Conservation (phyloP, 2,113 vertebrate genomes). For the Chaetodon auriga region DNA sequence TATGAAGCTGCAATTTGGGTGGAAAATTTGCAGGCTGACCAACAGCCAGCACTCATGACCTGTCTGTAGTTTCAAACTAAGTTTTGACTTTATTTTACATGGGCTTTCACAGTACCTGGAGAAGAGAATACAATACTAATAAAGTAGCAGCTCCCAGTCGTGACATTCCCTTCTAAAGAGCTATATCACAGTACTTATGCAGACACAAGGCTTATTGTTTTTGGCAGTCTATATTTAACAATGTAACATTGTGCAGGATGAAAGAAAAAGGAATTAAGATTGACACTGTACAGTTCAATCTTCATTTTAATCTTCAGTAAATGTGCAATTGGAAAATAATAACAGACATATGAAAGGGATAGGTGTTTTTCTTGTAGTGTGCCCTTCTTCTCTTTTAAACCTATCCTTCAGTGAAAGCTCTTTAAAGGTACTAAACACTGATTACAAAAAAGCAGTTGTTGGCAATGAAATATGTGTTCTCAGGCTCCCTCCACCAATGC, state of each 20-base stretch:
- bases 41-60: conserved; percentile 1
- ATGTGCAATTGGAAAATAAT: conserved; percentile 4
- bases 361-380: not conserved
- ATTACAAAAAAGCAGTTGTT: too few relatives aligned
- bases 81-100: conserved; percentile 25
- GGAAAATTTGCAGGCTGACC: conserved; percentile 40
- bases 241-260: not conserved
- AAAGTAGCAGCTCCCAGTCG: not conserved
- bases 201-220: conserved; percentile 14
- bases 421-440: conserved; percentile 21
- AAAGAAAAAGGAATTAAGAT: not conserved
- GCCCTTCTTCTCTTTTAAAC: conserved; percentile 1
- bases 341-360: not conserved
- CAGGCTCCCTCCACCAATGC: too few relatives aligned
- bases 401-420: conserved; percentile 19
- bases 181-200: not conserved
- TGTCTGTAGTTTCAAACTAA: conserved; percentile 33
- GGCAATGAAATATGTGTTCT: too few relatives aligned
- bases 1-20: conserved; percentile 46
- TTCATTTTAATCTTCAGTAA: not conserved
- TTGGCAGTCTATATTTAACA: too few relatives aligned
- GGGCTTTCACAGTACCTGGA: conserved; percentile 11
- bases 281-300: too few relatives aligned
- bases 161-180: not conserved
- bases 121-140: conserved; percentile 7